Evolutionary conservation across 1,140 invertebrate species (phyloP).

Genomic region (Himalopsyche phryganea): DNA sequence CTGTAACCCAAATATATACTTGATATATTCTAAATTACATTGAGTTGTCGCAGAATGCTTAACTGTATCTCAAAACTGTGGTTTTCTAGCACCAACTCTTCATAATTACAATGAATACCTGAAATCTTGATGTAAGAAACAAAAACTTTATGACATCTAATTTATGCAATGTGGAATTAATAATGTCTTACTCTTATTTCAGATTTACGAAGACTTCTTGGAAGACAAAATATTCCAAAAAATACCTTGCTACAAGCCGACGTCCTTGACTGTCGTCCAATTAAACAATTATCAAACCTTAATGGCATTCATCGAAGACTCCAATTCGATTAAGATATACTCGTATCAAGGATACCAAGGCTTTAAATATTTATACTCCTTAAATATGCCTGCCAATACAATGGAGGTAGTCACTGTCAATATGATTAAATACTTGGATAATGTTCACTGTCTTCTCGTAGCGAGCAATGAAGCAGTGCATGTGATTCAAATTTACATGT

Average conservation of each 20-base stretch:
- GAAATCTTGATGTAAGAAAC: too few relatives aligned
- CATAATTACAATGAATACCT: too few relatives aligned
- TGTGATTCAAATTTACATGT: conserved; percentile 11
- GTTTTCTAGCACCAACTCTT: too few relatives aligned
- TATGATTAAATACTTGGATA: background rate
- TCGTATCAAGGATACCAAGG: conserved; percentile 23
- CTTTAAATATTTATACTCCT: conserved; percentile 16
- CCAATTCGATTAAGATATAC: conserved; percentile 11
- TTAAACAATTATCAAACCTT: conserved; percentile 21
- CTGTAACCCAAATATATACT: too few relatives aligned
- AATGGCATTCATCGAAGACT: conserved; percentile 20
- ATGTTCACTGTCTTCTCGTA: conserved; percentile 2
- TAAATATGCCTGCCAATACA: conserved; percentile 6
- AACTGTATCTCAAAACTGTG: too few relatives aligned
- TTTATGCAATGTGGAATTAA: too few relatives aligned
- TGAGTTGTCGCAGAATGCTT: too few relatives aligned
- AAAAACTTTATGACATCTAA: too few relatives aligned
- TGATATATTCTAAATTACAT: too few relatives aligned
- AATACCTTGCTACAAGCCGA: conserved; percentile 18
- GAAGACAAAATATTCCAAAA: conserved; percentile 19
- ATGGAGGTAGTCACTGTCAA: conserved; percentile 8
- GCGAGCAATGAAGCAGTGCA: conserved; percentile 2
- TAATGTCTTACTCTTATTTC: too few relatives aligned
- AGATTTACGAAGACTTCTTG: conserved; percentile 27
- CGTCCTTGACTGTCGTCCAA: conserved; percentile 22